Base-by-base conservation (phyloP, 2,113 vertebrate species). In the Chloebia gouldiae region DNA sequence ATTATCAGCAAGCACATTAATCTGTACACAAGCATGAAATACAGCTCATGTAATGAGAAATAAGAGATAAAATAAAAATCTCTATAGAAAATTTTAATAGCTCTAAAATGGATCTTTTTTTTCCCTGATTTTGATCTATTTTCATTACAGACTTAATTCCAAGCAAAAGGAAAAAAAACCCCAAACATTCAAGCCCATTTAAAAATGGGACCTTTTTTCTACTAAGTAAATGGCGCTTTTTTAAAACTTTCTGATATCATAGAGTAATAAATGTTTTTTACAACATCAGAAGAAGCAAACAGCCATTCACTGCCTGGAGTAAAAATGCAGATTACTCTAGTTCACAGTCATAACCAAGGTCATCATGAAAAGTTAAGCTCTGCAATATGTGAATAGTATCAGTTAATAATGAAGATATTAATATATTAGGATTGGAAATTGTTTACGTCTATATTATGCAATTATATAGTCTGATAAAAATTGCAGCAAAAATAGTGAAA, bases 1-100 rank as follows among this genome's bases (percentile, higher is more conserved):
- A 45, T 90, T 92, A 92, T 68, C 61, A 69, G 85, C 68, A 92
- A 93, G 72, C 40, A 88, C 35, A 77, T 92, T 91, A 90, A 88
- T 83, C 85, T 81, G 56, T 78, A 92, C 28, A 92, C 56, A 93
- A 88, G 85, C 28, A 5, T 92, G 75, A 96, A 95, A 76, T 68
- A 57, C 2, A 81, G 56, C 69, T 71, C 28, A 39, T 25, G 49
- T 56, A 80, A 88, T 4, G 11, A 72, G 70, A 89, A 91, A 40
- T 6, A 60, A 37, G n/a, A 81, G 42, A 82, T 66, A 70, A 92
- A 95, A 86, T 37, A 90, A 47, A 81, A 80, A 83, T 45, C 79
- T 71, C 56, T n/a, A 44, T 6, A 78, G 68, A 88, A 94, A 72
- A 93, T 56, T 33, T 60, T 50, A 87, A 80, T 35, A 88, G 68